A percentile compares a stretch with the other conserved stretches of the same genome.
Evolutionary conservation across 2,888 invertebrate genomes (phyloP).

Genomic region (Cheilosia grossa): DNA sequence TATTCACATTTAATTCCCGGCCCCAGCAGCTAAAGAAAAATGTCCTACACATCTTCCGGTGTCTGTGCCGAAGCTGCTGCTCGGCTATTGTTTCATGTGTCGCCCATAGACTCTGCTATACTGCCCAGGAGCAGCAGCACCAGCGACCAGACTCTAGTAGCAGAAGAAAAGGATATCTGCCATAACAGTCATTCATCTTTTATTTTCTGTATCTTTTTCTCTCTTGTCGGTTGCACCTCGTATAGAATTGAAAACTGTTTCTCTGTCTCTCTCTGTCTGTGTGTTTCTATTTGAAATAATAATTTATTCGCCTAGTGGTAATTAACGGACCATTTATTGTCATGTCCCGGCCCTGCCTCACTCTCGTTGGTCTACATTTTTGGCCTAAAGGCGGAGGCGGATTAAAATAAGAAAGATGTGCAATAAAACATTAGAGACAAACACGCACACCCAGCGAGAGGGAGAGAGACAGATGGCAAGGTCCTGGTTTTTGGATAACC

Average conservation of each 20-base stretch:
- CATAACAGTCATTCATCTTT: slow-evolving; percentile 74
- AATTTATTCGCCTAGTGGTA: slow-evolving; percentile 74
- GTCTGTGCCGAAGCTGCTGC: slow-evolving; percentile 45
- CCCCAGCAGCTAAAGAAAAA: slow-evolving; percentile 49
- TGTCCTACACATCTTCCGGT: slow-evolving; percentile 62
- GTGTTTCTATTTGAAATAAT: slow-evolving; percentile 49
- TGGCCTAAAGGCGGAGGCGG: slow-evolving; percentile 77
- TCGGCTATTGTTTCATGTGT: slow-evolving; percentile 69
- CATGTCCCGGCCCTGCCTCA: slow-evolving; percentile 49
- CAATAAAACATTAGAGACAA: slow-evolving; percentile 79
- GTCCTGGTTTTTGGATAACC: slow-evolving; percentile 40
- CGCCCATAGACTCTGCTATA: slow-evolving; percentile 25
- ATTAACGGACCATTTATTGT: slow-evolving; percentile 75
- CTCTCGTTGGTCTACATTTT: slow-evolving; percentile 49
- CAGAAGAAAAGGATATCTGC: slow-evolving; percentile 53
- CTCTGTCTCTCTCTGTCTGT: slow-evolving; percentile 17
- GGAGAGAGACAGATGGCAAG: slow-evolving; percentile 29
- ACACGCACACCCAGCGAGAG: slow-evolving; percentile 19
- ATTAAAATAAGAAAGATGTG: slow-evolving; percentile 82
- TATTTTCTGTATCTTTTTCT: slow-evolving; percentile 68
- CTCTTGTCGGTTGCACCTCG: not conserved
- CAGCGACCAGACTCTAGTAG: not conserved
- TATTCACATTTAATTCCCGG: slow-evolving; percentile 68
- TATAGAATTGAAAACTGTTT: slow-evolving; percentile 3
- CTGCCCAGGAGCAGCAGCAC: not conserved